Percentiles rank a stretch among this genome's conserved stretches.
Evolutionary conservation across 35 echinoderm and acorn worm genomes (phyloP).

Genomic region (Lytechinus pictus): DNA sequence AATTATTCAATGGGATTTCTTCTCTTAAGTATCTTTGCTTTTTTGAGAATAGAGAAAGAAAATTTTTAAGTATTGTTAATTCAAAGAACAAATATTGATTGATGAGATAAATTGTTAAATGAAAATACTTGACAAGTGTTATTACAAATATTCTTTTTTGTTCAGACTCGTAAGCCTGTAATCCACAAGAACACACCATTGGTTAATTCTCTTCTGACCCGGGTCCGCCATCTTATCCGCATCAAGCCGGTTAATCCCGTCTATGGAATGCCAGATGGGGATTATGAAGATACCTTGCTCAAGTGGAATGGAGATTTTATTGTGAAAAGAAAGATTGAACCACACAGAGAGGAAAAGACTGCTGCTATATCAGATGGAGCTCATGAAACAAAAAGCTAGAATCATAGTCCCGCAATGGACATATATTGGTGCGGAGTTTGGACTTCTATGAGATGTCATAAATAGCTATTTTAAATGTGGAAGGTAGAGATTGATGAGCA

Average conservation of each 20-base stretch:
- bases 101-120: too few species aligned
- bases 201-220: slow-evolving; percentile 69
- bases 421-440: not conserved
- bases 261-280: slow-evolving; percentile 84
- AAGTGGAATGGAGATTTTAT: slow-evolving; percentile 91
- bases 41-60: too few species aligned
- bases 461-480: not conserved
- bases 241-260: slow-evolving; percentile 75
- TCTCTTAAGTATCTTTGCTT: too few species aligned
- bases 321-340: slow-evolving; percentile 72
- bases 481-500: too few species aligned
- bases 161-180: slow-evolving; percentile 66
- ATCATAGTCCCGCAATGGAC: not conserved
- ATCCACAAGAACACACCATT: slow-evolving; percentile 88
- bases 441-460: not conserved
- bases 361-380: slow-evolving; percentile 27
- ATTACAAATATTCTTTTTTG: slow-evolving; percentile 22
- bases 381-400: not conserved
- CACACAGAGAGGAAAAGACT: slow-evolving; percentile 11
- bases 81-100: too few species aligned
- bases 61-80: too few species aligned
- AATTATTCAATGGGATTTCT: too few species aligned
- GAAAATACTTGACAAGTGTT: too few species aligned
- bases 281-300: slow-evolving; percentile 82
- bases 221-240: slow-evolving; percentile 76